Base-by-base conservation (phyloP, 2,888 invertebrate genomes). In the Eupithecia dodoneata region DNA sequence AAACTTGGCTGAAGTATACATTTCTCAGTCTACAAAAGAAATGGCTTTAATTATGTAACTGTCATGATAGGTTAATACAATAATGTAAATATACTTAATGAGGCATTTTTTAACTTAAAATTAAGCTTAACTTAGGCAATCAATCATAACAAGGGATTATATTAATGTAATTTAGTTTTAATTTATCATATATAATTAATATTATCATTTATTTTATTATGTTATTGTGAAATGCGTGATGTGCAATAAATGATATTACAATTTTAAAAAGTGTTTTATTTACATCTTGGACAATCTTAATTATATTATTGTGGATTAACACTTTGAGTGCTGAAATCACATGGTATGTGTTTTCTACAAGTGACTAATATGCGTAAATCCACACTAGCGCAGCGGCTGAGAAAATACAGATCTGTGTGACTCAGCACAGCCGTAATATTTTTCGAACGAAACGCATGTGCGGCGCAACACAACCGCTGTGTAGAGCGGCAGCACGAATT, bases 61-160 rank as follows among this genome's bases (percentile, higher is more conserved):
- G 30, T 30, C 55, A n/a, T n/a, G 30, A 30, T 63, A 59, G 18
- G 12, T 49, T 13, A 4, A 9, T 18, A 30, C 30, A 12, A 30
- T 12, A 10, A 18, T 18, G 18, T 55, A 55, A 18, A 18, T 9
- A 9, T 3, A 59, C n/a, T n/a, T n/a, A 55, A 59, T 12, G 63
- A 63, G 63, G 63, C 63, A 30, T 7, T 59, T 3, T 59, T 59
- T 59, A 9, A 18, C 3, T 18, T 59, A 9, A 18, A 18, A 59
- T 55, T 18, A 59, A 3, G 55, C 0, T 59, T 18, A 59, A 55
- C 6, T 15, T 55, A 55, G 9, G 30, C 30, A 63, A 63, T 30
- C 12, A 63, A 63, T 63, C 10, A 30, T 63, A 63, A 63, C 63
- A 63, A 63, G 63, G 63, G 63, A 63, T 63, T 63, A 63, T 59